phyloP scores from a whole-genome alignment of 2,888 invertebrate species.

The Tetropium fuscum region DNA sequence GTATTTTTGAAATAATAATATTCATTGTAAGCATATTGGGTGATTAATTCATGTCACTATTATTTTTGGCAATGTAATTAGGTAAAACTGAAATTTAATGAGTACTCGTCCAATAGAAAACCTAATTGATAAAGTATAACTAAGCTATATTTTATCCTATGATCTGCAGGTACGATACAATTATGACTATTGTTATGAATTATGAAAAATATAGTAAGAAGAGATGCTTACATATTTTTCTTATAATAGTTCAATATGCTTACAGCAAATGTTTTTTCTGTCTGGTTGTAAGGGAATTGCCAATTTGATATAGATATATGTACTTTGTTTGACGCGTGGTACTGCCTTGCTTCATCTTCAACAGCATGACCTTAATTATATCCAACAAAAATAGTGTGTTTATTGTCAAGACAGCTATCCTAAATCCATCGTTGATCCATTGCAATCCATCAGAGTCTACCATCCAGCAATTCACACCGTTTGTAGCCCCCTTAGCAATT shows the following conservation, averaged over 20 bases:
- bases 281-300: slow-evolving; percentile 15
- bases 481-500: slow-evolving; percentile 66
- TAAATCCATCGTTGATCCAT: slow-evolving; percentile 73
- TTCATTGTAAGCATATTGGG: no score
- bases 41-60: no score
- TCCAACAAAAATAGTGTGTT: slow-evolving; percentile 74
- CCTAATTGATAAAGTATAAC: no score
- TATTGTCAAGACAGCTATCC: slow-evolving; percentile 69
- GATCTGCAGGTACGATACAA: no score
- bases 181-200: no score
- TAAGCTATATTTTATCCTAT: no score
- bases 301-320: slow-evolving; percentile 30
- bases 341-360: slow-evolving; percentile 72
- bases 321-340: slow-evolving; percentile 64
- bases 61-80: no score
- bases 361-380: slow-evolving; percentile 74
- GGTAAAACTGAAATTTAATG: no score
- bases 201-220: no score
- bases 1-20: no score
- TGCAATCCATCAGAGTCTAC: slow-evolving; percentile 70
- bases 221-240: not conserved
- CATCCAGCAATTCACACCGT: slow-evolving; percentile 73
- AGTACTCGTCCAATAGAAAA: no score
- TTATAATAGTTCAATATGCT: slow-evolving; percentile 15
- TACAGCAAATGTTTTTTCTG: slow-evolving; percentile 23